A percentile compares a stretch with the other conserved stretches of the same genome.
Conservation (phyloP, 2,888 invertebrate species). For the Cosmopolites sordidus region DNA sequence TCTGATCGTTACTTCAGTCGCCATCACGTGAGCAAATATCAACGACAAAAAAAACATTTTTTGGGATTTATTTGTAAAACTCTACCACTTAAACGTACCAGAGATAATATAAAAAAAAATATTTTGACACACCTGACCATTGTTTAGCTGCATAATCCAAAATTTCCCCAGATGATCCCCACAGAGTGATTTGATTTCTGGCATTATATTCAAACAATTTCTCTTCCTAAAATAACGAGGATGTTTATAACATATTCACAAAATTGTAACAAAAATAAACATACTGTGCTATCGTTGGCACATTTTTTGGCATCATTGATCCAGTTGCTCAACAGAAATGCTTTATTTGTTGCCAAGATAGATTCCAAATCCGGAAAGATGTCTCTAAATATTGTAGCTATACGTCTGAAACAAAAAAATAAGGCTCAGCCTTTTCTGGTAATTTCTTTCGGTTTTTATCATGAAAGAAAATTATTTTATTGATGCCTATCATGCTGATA, state of each 20-base stretch:
- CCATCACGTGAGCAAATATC: too few relatives aligned
- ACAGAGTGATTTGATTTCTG: constrained; percentile 86
- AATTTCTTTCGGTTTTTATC: too few relatives aligned
- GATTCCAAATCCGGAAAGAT: constrained; percentile 61
- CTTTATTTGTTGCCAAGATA: constrained; percentile 59
- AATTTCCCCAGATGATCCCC: constrained; percentile 90
- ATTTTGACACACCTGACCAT: constrained; percentile 86
- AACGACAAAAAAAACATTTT: too few relatives aligned
- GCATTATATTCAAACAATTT: constrained; percentile 72
- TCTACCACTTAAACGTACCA: too few relatives aligned
- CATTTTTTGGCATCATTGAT: constrained; percentile 58
- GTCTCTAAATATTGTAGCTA: constrained; percentile 47
- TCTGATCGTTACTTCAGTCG: too few relatives aligned
- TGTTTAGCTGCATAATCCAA: constrained; percentile 91
- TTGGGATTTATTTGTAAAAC: too few relatives aligned
- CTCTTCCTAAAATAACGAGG: constrained; percentile 47
- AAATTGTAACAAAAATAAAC: not conserved
- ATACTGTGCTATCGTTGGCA: constrained; percentile 47
- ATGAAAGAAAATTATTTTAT: too few relatives aligned
- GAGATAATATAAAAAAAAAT: too few relatives aligned
- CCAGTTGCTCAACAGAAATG: constrained; percentile 72
- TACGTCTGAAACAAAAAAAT: constrained; percentile 31
- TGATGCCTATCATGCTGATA: too few relatives aligned
- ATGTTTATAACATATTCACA: not conserved
- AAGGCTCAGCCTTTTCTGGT: too few relatives aligned